Percentiles rank a stretch among this genome's conserved stretches.
phyloP scores from a whole-genome alignment of 2,888 invertebrate species.

The Leucophenga montana region DNA sequence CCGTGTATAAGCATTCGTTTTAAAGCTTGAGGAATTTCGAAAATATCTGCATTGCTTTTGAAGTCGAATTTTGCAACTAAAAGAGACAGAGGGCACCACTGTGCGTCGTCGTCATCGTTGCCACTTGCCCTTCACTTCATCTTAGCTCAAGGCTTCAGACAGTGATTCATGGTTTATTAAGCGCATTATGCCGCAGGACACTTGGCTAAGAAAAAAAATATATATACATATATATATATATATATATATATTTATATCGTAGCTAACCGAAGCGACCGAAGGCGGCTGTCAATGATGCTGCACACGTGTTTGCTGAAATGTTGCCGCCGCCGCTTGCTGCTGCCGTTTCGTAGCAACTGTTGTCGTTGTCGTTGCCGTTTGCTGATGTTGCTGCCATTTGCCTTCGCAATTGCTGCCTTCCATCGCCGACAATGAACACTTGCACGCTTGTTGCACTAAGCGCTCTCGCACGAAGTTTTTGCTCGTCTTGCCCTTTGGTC shows the following conservation, averaged over 20 bases:
- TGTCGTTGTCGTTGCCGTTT: too few relatives aligned
- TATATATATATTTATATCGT: slow-evolving; percentile 24
- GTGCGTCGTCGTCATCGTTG: slow-evolving; percentile 40
- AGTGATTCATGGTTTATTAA: slow-evolving; percentile 72
- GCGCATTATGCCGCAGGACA: slow-evolving; percentile 70
- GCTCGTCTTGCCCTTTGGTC: background rate
- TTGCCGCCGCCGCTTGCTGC: slow-evolving; percentile 6
- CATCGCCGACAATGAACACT: slow-evolving; percentile 42
- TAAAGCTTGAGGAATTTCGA: too few relatives aligned
- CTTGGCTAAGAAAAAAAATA: slow-evolving; percentile 43
- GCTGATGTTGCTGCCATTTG: background rate
- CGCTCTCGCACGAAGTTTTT: background rate
- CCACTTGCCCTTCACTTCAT: slow-evolving; percentile 38
- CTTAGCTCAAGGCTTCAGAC: slow-evolving; percentile 60
- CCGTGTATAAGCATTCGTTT: too few relatives aligned
- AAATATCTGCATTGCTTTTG: too few relatives aligned
- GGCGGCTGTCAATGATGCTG: slow-evolving; percentile 10
- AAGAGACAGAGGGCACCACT: too few relatives aligned
- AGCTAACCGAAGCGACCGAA: slow-evolving; percentile 6
- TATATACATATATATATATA: slow-evolving; percentile 33
- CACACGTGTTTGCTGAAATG: slow-evolving; percentile 30
- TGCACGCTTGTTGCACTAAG: slow-evolving; percentile 54
- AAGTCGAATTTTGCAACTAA: too few relatives aligned
- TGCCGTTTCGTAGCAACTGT: background rate
- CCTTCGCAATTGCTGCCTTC: background rate